Conservation (phyloP, 2,888 invertebrate species). For the Scaptomyza tumidula region DNA sequence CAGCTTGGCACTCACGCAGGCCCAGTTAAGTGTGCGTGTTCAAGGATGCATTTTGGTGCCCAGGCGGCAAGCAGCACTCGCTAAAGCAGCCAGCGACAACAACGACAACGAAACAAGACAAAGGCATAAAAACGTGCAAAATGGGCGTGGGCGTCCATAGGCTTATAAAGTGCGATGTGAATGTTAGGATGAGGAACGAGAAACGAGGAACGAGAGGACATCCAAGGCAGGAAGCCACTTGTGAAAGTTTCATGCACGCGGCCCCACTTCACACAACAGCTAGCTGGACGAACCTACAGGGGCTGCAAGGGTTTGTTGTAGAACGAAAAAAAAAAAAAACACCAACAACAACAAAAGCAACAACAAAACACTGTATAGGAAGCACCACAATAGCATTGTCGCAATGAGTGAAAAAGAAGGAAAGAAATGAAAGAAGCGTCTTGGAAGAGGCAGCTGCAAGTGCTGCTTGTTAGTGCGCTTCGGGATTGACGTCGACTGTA, state of each 20-base stretch:
- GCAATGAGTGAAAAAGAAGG: conserved; percentile 18
- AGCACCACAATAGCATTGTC: conserved; percentile 66
- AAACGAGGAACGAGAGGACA: background rate
- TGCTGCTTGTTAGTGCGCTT: conserved; percentile 76
- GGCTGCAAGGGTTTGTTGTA: background rate
- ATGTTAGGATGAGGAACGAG: background rate
- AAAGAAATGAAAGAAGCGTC: conserved; percentile 28
- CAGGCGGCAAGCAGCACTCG: conserved; percentile 67
- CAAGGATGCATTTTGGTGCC: conserved; percentile 79
- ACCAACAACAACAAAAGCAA: conserved; percentile 24
- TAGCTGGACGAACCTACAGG: conserved; percentile 21
- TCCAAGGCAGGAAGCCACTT: conserved; percentile 78
- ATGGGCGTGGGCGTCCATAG: conserved; percentile 67
- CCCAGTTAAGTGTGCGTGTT: conserved; percentile 80
- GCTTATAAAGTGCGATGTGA: conserved; percentile 73
- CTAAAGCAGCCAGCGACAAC: conserved; percentile 14
- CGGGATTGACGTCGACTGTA: conserved; percentile 72
- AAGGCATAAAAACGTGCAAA: conserved; percentile 80
- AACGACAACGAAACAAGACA: conserved; percentile 72
- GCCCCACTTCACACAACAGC: conserved; percentile 79
- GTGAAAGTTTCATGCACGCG: conserved; percentile 81
- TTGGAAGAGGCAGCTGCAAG: conserved; percentile 64
- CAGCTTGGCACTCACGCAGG: conserved; percentile 77
- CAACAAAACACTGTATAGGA: conserved; percentile 54
- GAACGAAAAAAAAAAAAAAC: background rate